These are phyloP conservation scores for Xanthia icteritia DNA, from an alignment of 2,888 invertebrate species.

Conservation along the genomic window DNA sequence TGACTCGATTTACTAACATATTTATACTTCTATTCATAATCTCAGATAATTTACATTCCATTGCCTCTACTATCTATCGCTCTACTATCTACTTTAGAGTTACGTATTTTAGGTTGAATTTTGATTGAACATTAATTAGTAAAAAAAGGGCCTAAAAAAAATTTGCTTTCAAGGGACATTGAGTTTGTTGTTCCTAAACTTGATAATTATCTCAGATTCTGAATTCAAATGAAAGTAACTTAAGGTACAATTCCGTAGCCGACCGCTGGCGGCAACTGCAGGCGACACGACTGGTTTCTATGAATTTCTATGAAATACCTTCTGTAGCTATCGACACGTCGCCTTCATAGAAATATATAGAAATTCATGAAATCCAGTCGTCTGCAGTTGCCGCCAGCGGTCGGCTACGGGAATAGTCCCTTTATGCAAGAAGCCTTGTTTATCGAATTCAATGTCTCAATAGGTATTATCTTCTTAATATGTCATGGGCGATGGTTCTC, in stretches of 20 bases:
- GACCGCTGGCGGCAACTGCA: too few species aligned
- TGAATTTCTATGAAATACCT: too few species aligned
- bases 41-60: not conserved
- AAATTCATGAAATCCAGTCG: too few species aligned
- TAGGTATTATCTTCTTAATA: constrained; percentile 28
- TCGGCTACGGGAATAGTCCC: too few species aligned
- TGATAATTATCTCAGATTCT: not conserved
- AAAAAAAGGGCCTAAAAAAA: not conserved
- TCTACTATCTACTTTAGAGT: not conserved
- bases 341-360: too few species aligned
- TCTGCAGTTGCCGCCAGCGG: too few species aligned
- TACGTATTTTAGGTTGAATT: not conserved
- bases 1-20: constrained; percentile 55
- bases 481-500: constrained; percentile 18
- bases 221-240: not conserved
- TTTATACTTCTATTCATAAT: constrained; percentile 11
- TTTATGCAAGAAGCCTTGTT: constrained; percentile 6
- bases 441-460: constrained; percentile 29
- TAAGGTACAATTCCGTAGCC: too few species aligned
- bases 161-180: not conserved
- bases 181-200: not conserved
- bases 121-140: not conserved
- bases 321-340: too few species aligned
- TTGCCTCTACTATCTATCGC: too few species aligned
- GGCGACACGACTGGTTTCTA: too few species aligned